Base-by-base conservation (phyloP, 2,888 invertebrate genomes). In the Phasia obesa region DNA sequence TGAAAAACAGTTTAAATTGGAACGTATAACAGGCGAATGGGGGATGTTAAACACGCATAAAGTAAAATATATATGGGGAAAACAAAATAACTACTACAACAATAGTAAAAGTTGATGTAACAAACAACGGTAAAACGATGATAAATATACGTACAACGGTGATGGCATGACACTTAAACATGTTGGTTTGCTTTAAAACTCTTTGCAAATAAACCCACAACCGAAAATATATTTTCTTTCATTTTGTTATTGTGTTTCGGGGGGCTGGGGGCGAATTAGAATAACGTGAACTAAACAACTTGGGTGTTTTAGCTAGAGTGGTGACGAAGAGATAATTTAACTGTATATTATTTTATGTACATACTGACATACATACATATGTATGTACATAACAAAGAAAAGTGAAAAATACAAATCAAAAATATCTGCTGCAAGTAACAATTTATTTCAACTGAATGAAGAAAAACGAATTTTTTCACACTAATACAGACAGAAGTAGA, bases 371-470 rank as follows among this genome's bases (percentile, higher is more conserved):
- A n/a, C n/a, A n/a, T n/a, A n/a, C n/a, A n/a, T n/a, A n/a, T n/a
- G n/a, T n/a, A n/a, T n/a, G n/a, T n/a, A 15, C 17, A 67, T 1
- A 49, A 57, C 23, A 51, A 55, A 62, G 25, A 71, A 73, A 42
- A 78, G 64, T 53, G 27, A n/a, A 53, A 65, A 38, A 81, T 57
- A 64, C 55, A 62, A 70, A 79, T 75, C 55, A 60, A 83, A 83
- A 67, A 71, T 83, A 42, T 83, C 70, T 67, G 71, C 65, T 83
- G 83, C 79, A 79, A 83, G 71, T 83, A 62, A 79, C 79, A 83
- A 75, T 71, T 71, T 42, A 55, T 55, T 62, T 25, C 60, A 59
- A 79, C 51, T 70, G 62, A 75, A 55, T 65, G 35, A 69, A 57
- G 53, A 62, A 79, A 75, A 71, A 71, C 53, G 35, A 71, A 55